Percentiles rank a stretch among this genome's conserved stretches.
Evolutionary conservation across 1,140 invertebrate genomes (phyloP).

Genomic region (Ceratosolen fusciceps): DNA sequence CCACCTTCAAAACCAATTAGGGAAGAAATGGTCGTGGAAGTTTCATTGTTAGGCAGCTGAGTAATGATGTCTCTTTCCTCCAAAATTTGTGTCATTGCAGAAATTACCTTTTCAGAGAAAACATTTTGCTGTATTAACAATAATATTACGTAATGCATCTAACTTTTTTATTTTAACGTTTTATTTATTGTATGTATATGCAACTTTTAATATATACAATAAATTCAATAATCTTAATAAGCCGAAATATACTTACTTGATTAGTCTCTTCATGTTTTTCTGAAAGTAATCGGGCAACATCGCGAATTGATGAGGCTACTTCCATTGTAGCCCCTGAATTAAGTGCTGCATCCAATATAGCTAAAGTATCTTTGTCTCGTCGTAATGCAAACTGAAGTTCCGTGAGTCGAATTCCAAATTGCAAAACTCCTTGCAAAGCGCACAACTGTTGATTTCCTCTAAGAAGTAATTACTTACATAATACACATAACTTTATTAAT

Average conservation of each 20-base stretch:
- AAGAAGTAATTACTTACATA: slow-evolving; percentile 49
- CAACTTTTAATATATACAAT: background rate
- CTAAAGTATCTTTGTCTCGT: slow-evolving; percentile 77
- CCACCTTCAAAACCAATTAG: slow-evolving; percentile 69
- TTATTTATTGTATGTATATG: no score
- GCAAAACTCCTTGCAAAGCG: slow-evolving; percentile 75
- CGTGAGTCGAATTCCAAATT: slow-evolving; percentile 75
- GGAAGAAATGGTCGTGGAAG: slow-evolving; percentile 54
- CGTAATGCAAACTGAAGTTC: slow-evolving; percentile 77
- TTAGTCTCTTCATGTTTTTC: slow-evolving; percentile 74
- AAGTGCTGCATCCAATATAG: slow-evolving; percentile 75
- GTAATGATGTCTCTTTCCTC: slow-evolving; percentile 40
- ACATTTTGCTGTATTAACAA: background rate
- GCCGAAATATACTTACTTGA: slow-evolving; percentile 61
- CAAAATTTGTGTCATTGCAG: slow-evolving; percentile 47
- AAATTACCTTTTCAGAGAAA: slow-evolving; percentile 38
- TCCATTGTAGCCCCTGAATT: slow-evolving; percentile 75
- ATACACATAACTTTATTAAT: no score
- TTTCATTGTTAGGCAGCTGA: slow-evolving; percentile 52
- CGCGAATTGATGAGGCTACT: slow-evolving; percentile 76
- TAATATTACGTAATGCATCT: no score
- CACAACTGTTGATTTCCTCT: slow-evolving; percentile 71
- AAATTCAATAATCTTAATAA: background rate
- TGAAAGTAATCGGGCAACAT: slow-evolving; percentile 79
- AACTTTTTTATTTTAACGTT: no score